Base-by-base conservation (phyloP, 1,140 invertebrate genomes). In the Homarus americanus region DNA sequence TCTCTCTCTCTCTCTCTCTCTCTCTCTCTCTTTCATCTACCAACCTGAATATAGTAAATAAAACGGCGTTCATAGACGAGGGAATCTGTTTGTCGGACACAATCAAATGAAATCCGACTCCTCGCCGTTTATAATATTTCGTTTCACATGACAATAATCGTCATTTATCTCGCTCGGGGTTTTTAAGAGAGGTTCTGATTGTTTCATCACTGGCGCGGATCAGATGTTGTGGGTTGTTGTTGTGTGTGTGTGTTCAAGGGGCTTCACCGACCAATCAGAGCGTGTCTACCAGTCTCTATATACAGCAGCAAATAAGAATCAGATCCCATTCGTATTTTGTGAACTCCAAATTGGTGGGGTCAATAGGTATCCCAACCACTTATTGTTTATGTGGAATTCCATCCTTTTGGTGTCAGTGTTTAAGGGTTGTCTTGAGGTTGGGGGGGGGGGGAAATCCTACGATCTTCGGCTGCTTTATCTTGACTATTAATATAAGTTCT, bases 61-160 rank as follows among this genome's bases (percentile, higher is more conserved):
- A 38, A 34, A 38, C 40, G 75, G 41, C 86, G 40, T 28, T 34
- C 73, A 80, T n/a, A n/a, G n/a, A n/a, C 53, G 66, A 79, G 28
- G 36, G 44, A 87, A 58, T 79, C 24, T 78, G 86, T 78, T 66
- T 78, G n/a, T n/a, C n/a, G 75, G 75, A 53, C 53, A 87, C 86
- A 87, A 87, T 87, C 75, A 66, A 80, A 66, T 58, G 86, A 79
- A 87, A 87, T 53, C 76, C 75, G 49, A 87, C 86, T 53, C 86
- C 34, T 53, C 36, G 79, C 86, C 86, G 86, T 87, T 88, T 88
- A 82, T 82, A 78, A 82, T 88, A 88, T 88, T 88, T 88, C 87
- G 87, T 88, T 87, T 87, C 86, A 87, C 86, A 88, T 82, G 87
- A 82, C 87, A 82, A 88, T 88, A 82, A 88, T 88, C 87, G 78